Evolutionary conservation across 1,140 invertebrate species (phyloP), one percentile per base, ranked within the genome.

Genomic region (Drosophila repletoides): DNA sequence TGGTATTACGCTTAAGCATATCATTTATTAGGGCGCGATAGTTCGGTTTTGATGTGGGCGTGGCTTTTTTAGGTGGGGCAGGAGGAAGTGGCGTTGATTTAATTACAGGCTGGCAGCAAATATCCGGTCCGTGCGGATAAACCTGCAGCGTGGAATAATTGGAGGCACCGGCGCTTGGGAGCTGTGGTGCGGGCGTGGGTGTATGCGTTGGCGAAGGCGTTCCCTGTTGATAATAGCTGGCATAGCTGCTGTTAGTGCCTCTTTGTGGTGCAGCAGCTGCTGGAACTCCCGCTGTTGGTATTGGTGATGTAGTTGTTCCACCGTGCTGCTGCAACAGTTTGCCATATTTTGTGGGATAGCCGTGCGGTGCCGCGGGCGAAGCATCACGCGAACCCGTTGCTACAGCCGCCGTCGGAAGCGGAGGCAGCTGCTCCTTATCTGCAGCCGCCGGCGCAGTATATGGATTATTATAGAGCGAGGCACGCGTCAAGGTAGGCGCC

Each of bases 1-100:
- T 73, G 7, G 88, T 79, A 19, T 73, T 90, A 3, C 83, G 51
- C 33, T 81, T 80, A 1, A 88, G 48, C 59, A 88, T 69, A 7
- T 88, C 77, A 14, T 89, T 84, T 34, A 90, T 90, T 3, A 90
- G 19, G 2, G 77, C 86, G 1, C 87, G 64, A 46, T 90, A 90
- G 12, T 90, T 83, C n/a, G 83, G 88, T 28, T 90, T 90, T 0
- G 56, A 40, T 0, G 38, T 33, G 9, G 65, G 6, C 2, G 73
- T 45, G 2, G 38, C 1, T 31, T 76, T 80, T 22, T 87, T 77
- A 2, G 49, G 6, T 17, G 28, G 7, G 15, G 29, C 7, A 3
- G 1, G 52, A 17, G 21, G 26, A 45, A 4, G 12, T n/a, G 29
- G 48, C 14, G 12, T 51, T 33, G 74, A 1, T 29, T 45, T 7